These are phyloP conservation scores for Amiota minor DNA, from an alignment of 2,888 invertebrate species.

Conservation along the genomic window DNA sequence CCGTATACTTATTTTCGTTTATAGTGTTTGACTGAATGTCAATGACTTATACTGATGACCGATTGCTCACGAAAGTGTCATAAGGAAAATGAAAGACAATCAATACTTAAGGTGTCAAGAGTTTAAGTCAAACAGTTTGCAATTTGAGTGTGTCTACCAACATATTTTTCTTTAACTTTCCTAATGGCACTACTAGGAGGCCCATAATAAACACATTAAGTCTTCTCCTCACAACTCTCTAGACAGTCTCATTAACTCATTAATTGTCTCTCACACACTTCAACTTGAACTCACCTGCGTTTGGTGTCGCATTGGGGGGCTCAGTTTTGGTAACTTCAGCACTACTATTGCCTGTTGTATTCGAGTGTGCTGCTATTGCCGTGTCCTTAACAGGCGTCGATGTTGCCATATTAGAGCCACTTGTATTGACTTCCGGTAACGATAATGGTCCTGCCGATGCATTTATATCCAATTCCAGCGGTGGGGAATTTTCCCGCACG, in stretches of 20 bases:
- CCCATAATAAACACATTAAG: not conserved
- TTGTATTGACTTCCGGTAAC: conserved; percentile 58
- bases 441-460: conserved; percentile 66
- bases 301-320: conserved; percentile 42
- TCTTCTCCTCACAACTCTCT: not conserved
- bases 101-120: not conserved
- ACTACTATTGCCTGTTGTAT: conserved; percentile 40
- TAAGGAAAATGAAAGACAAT: too few species aligned
- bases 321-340: conserved; percentile 45
- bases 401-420: conserved; percentile 53
- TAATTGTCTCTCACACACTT: conserved; percentile 2
- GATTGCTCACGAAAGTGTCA: not conserved
- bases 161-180: too few species aligned
- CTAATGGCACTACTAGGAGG: too few species aligned
- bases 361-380: too few species aligned
- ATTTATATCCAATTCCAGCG: conserved; percentile 67
- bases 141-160: too few species aligned
- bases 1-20: too few species aligned
- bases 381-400: conserved; percentile 54
- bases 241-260: conserved; percentile 11
- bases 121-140: conserved; percentile 8
- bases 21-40: not conserved
- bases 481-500: conserved; percentile 73
- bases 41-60: not conserved
- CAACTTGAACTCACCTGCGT: conserved; percentile 56